A percentile compares a stretch with the other conserved stretches of the same genome.
phyloP scores from a whole-genome alignment of 1,140 invertebrate species.

The Drosophila truncata region DNA sequence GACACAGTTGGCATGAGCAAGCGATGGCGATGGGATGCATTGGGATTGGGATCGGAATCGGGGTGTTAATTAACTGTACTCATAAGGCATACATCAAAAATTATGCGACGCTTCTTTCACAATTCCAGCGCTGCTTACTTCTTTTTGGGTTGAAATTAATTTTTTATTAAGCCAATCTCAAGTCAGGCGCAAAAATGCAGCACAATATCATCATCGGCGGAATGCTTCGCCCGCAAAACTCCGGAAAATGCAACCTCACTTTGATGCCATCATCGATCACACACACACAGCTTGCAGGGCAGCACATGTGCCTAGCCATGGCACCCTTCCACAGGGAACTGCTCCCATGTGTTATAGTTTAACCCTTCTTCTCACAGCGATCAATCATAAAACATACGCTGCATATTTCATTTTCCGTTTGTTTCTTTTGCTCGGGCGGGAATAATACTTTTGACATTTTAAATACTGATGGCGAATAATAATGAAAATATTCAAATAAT shows the following conservation, averaged over 20 bases:
- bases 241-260: conserved; percentile 63
- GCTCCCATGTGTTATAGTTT: conserved; percentile 70
- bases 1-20: conserved; percentile 21
- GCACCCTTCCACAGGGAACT: conserved; percentile 17
- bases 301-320: conserved; percentile 38
- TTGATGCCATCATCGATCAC: conserved; percentile 56
- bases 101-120: conserved; percentile 47
- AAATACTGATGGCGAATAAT: conserved; percentile 53
- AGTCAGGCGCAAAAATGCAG: conserved; percentile 63
- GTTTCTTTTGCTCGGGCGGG: conserved; percentile 24
- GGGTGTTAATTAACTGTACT: conserved; percentile 71
- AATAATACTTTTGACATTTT: conserved; percentile 40
- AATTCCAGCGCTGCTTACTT: conserved; percentile 32
- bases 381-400: conserved; percentile 65
- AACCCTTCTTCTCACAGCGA: conserved; percentile 75
- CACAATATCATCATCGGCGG: conserved; percentile 23
- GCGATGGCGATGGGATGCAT: conserved; percentile 2
- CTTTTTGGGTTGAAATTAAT: conserved; percentile 12
- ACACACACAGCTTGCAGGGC: conserved; percentile 26
- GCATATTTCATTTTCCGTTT: conserved; percentile 32
- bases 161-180: conserved; percentile 34
- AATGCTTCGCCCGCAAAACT: conserved; percentile 1
- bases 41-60: conserved; percentile 6
- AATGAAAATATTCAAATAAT: conserved; percentile 36
- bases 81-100: conserved; percentile 75